A percentile compares a stretch with the other conserved stretches of the same genome.
phyloP scores from a whole-genome alignment of 2,888 invertebrate genomes.

The Glaucopsyche alexis region DNA sequence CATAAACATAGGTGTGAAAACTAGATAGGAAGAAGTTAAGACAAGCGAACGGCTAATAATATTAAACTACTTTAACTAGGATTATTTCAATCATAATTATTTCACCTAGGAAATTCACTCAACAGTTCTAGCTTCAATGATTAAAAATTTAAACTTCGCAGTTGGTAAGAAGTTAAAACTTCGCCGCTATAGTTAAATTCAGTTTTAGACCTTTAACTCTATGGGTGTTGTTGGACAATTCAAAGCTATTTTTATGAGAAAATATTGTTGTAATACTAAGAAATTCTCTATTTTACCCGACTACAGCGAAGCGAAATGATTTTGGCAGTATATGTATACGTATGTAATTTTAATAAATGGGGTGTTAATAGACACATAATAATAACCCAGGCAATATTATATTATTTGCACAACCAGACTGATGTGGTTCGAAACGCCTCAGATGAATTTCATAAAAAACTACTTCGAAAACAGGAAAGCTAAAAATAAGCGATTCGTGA shows the following conservation, averaged over 20 bases:
- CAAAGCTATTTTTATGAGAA: background rate
- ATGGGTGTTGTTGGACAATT: slow-evolving; percentile 1
- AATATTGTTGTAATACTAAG: no score
- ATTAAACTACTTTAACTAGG: background rate
- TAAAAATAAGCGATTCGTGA: background rate
- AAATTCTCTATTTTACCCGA: no score
- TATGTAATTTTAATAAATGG: no score
- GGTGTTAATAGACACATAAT: no score
- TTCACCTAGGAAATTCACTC: background rate
- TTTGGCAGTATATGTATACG: no score
- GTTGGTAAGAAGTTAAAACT: slow-evolving; percentile 6
- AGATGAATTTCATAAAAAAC: background rate
- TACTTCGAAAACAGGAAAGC: background rate
- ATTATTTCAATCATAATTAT: slow-evolving; percentile 7
- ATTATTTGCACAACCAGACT: no score
- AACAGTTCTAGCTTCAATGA: background rate
- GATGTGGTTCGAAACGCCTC: no score
- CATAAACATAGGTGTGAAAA: no score
- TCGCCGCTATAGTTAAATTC: slow-evolving; percentile 9
- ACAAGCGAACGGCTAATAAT: background rate
- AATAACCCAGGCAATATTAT: no score
- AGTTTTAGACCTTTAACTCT: background rate
- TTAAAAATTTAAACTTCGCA: slow-evolving; percentile 11
- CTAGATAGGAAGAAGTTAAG: background rate
- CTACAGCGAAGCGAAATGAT: no score